Percentiles rank a stretch among this genome's conserved stretches.
phyloP scores from a whole-genome alignment of 2,113 vertebrate genomes.

The Clarias batrachus region DNA sequence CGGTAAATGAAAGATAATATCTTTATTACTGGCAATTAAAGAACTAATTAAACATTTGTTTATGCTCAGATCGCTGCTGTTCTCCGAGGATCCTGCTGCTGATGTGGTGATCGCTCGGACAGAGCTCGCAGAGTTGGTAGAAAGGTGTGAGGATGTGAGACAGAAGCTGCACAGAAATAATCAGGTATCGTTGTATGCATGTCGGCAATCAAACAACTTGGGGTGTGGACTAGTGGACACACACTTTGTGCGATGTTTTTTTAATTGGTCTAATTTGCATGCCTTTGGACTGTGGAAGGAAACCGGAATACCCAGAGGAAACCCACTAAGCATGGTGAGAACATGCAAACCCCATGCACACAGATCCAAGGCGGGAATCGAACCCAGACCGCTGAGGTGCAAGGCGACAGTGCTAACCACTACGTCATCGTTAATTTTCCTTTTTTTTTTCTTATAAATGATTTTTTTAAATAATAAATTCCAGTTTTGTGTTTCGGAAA shows the following conservation, averaged over 20 bases:
- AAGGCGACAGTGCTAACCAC: too few species aligned
- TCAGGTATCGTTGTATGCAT: constrained; percentile 41
- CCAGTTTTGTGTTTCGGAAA: neutral
- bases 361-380: too few species aligned
- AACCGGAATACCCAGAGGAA: too few species aligned
- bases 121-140: constrained; percentile 53
- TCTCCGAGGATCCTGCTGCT: constrained; percentile 41
- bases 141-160: constrained; percentile 56
- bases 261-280: too few species aligned
- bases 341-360: too few species aligned
- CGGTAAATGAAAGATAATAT: too few species aligned
- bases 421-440: too few species aligned
- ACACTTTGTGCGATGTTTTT: too few species aligned
- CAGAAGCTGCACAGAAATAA: constrained; percentile 56
- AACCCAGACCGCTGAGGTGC: too few species aligned
- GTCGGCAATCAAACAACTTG: neutral
- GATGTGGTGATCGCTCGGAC: constrained; percentile 49
- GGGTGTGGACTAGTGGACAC: neutral
- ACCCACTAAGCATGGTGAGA: too few species aligned
- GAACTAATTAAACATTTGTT: constrained; percentile 27
- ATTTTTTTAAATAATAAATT: neutral
- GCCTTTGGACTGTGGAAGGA: too few species aligned
- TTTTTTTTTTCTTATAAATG: too few species aligned
- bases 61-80: constrained; percentile 54
- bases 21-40: constrained; percentile 23